These are phyloP conservation scores for Dynastes maya DNA, from an alignment of 2,888 invertebrate species.

Conservation along the genomic window DNA sequence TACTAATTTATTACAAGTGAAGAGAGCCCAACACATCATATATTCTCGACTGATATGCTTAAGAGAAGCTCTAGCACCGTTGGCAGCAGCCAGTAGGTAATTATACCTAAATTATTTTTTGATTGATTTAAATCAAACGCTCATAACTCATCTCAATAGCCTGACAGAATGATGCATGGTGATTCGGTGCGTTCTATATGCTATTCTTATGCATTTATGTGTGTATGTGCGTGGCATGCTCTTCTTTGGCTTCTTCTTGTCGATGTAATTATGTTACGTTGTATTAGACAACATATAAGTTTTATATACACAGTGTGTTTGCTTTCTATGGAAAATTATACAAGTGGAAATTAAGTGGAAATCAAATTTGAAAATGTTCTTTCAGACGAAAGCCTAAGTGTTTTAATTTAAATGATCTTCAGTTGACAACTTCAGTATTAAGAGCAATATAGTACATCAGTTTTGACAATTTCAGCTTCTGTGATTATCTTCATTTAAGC, in stretches of 20 bases:
- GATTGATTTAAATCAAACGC: constrained; percentile 41
- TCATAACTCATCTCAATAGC: constrained; percentile 34
- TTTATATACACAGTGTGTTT: not conserved
- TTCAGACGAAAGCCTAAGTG: too few relatives aligned
- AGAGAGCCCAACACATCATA: not conserved
- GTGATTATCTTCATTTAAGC: too few relatives aligned
- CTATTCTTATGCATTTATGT: not conserved
- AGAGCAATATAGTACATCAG: too few relatives aligned
- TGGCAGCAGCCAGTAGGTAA: constrained; percentile 28
- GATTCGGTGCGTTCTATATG: constrained; percentile 23
- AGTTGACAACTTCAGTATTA: too few relatives aligned
- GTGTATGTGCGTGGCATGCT: constrained; percentile 17
- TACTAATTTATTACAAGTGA: constrained; percentile 7
- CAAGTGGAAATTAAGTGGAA: too few relatives aligned
- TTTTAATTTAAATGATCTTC: too few relatives aligned
- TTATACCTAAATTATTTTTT: constrained; percentile 40
- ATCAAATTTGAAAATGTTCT: too few relatives aligned
- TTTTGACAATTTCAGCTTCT: too few relatives aligned
- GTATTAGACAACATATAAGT: constrained; percentile 6
- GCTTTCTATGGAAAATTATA: not conserved
- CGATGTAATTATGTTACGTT: constrained; percentile 7
- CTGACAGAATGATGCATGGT: constrained; percentile 44
- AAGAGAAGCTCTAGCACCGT: too few relatives aligned
- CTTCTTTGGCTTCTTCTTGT: not conserved
- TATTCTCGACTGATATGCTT: too few relatives aligned